These are phyloP conservation scores for Galendromus occidentalis DNA, from an alignment of 1,140 invertebrate genomes.

Conservation along the genomic window DNA sequence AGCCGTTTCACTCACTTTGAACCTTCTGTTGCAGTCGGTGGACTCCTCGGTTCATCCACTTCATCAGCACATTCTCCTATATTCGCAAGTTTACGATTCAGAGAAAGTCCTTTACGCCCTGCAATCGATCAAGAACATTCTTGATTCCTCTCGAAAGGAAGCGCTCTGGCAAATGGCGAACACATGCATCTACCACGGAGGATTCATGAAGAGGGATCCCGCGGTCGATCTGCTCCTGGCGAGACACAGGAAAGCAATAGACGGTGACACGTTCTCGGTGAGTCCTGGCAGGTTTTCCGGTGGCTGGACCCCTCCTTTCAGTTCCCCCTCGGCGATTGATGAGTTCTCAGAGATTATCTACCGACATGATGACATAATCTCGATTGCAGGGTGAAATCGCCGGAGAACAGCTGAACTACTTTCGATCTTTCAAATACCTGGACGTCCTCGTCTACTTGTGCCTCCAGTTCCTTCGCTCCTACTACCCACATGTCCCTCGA, in stretches of 20 bases:
- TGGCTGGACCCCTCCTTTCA: too few species aligned
- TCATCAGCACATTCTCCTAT: slow-evolving; percentile 61
- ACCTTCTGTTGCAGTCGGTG: neutral
- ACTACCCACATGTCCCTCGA: slow-evolving; percentile 49
- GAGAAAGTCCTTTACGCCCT: slow-evolving; percentile 54
- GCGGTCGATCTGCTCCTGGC: neutral
- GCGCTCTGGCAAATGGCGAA: slow-evolving; percentile 49
- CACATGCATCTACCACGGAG: slow-evolving; percentile 35
- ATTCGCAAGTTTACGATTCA: slow-evolving; percentile 58
- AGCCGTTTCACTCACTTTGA: too few species aligned
- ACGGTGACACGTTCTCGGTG: neutral
- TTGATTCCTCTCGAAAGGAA: slow-evolving; percentile 47
- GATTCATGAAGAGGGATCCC: slow-evolving; percentile 24
- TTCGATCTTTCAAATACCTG: slow-evolving; percentile 54
- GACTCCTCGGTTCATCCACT: slow-evolving; percentile 40
- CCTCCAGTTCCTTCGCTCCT: slow-evolving; percentile 57
- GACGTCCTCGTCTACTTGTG: slow-evolving; percentile 57
- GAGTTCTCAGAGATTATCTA: too few species aligned
- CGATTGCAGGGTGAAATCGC: neutral
- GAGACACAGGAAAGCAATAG: slow-evolving; percentile 2
- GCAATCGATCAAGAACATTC: slow-evolving; percentile 47
- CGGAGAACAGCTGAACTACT: neutral
- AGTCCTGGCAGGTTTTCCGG: too few species aligned
- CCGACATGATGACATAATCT: too few species aligned
- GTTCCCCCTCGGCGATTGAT: too few species aligned